A percentile compares a stretch with the other conserved stretches of the same genome.
Conservation (phyloP, 1,140 invertebrate genomes). For the Ptiloglossa arizonensis region DNA sequence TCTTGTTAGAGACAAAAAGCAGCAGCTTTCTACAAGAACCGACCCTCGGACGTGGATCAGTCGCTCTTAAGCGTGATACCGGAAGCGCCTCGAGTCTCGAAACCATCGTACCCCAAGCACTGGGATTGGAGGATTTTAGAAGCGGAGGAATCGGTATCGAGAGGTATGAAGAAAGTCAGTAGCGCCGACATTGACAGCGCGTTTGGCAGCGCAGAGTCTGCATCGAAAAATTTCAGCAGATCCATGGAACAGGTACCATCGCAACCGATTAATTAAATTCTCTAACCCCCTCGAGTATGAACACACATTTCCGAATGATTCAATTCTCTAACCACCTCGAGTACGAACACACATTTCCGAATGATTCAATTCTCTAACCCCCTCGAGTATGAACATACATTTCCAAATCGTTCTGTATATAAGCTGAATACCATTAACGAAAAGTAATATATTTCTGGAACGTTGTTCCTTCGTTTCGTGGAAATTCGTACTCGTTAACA, state of each 20-base stretch:
- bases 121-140: constrained; percentile 89
- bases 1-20: constrained; percentile 89
- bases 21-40: constrained; percentile 89
- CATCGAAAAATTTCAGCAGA: constrained; percentile 34
- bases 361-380: no score
- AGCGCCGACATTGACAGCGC: constrained; percentile 67
- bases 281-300: no score
- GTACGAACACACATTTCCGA: no score
- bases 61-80: constrained; percentile 87
- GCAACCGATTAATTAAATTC: not conserved
- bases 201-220: constrained; percentile 71
- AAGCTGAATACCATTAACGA: no score
- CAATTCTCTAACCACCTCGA: no score
- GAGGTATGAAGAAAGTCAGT: constrained; percentile 65
- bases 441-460: no score
- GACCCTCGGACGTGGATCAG: constrained; percentile 88
- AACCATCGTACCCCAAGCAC: constrained; percentile 84
- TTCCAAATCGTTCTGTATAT: no score
- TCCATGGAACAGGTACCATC: constrained; percentile 49
- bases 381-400: no score
- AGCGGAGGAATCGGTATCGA: constrained; percentile 71
- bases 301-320: no score
- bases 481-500: no score
- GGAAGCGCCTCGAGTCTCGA: constrained; percentile 89
- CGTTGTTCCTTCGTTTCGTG: no score